A percentile compares a stretch with the other conserved stretches of the same genome.
phyloP scores from a whole-genome alignment of 2,888 invertebrate species.

The Odontocolon sp. region DNA sequence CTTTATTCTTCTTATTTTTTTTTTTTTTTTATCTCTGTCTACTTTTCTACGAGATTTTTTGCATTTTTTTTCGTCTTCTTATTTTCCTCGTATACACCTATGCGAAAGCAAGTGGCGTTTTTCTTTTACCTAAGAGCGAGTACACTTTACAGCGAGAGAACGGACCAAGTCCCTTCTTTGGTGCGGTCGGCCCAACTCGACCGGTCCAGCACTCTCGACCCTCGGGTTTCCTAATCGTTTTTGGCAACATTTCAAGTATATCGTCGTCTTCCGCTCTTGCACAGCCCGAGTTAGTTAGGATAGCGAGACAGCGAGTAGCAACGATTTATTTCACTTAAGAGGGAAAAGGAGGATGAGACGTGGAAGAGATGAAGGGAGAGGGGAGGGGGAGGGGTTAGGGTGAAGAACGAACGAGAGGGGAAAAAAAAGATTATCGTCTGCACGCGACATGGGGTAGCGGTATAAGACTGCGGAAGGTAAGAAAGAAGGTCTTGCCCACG shows the following conservation, averaged over 20 bases:
- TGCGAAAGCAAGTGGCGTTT: constrained; percentile 17
- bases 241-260: constrained; percentile 66
- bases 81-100: background rate
- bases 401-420: constrained; percentile 45
- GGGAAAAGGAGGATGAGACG: constrained; percentile 52
- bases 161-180: constrained; percentile 11
- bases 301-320: constrained; percentile 43
- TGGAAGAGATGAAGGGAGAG: constrained; percentile 42
- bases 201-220: constrained; percentile 7
- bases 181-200: constrained; percentile 10
- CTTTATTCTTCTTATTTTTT: constrained; percentile 12
- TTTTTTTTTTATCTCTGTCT: constrained; percentile 10
- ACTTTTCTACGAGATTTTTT: background rate
- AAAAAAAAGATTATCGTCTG: constrained; percentile 52
- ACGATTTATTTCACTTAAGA: constrained; percentile 66
- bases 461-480: constrained; percentile 22
- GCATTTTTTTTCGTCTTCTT: background rate
- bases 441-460: constrained; percentile 44
- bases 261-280: constrained; percentile 30
- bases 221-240: constrained; percentile 62
- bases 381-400: constrained; percentile 39
- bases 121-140: constrained; percentile 20
- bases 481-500: constrained; percentile 32
- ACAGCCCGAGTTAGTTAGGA: background rate
- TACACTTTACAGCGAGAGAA: constrained; percentile 6